Evolutionary conservation across 1,140 invertebrate species (phyloP).

Genomic region (Brachionus sp.): DNA sequence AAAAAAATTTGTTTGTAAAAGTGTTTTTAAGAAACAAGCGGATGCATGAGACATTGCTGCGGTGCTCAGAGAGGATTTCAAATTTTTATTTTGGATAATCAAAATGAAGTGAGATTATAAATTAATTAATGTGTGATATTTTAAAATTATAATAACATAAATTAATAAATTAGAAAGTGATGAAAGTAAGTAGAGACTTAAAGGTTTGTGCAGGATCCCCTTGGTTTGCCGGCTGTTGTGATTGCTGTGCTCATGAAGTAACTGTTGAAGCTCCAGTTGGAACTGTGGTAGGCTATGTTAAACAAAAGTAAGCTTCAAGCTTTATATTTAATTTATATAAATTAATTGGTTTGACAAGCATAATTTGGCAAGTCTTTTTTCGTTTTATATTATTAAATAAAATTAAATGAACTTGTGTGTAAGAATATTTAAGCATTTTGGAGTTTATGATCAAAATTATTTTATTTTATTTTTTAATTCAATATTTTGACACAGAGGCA

Average conservation of each 20-base stretch:
- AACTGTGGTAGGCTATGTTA: slow-evolving; percentile 50
- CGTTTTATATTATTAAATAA: no score
- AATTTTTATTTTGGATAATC: slow-evolving; percentile 2
- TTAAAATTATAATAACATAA: not conserved
- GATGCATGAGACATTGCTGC: slow-evolving; percentile 72
- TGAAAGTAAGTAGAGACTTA: slow-evolving; percentile 51
- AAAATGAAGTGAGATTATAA: slow-evolving; percentile 6
- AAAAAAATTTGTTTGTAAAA: not conserved
- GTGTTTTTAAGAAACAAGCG: slow-evolving; percentile 66
- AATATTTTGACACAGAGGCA: no score
- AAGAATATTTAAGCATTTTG: no score
- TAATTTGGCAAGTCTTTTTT: no score
- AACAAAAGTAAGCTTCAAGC: slow-evolving; percentile 48
- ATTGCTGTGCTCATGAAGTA: slow-evolving; percentile 49
- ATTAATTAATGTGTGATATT: not conserved
- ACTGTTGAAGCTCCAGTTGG: slow-evolving; percentile 51
- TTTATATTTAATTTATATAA: no score
- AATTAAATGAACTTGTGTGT: no score
- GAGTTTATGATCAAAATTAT: no score
- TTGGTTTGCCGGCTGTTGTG: slow-evolving; percentile 47
- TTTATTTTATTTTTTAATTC: no score
- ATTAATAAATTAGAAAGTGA: slow-evolving; percentile 51
- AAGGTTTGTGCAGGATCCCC: slow-evolving; percentile 50
- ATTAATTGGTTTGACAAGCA: no score
- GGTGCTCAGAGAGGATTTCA: slow-evolving; percentile 73